Base-by-base conservation (phyloP, 2,113 vertebrate genomes). In the Sylvicapra grimmia region DNA sequence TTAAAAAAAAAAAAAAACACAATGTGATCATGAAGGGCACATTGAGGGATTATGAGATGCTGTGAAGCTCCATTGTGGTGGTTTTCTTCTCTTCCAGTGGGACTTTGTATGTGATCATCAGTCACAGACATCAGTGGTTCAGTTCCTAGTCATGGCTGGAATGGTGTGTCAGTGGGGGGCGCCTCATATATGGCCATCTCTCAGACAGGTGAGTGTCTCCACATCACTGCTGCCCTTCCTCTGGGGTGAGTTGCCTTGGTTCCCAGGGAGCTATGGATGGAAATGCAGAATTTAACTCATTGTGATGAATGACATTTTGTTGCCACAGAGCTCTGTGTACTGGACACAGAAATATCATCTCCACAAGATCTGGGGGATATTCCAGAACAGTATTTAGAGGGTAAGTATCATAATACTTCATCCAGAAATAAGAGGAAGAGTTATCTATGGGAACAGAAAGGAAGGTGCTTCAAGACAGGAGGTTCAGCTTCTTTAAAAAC, bases 131-230 rank as follows among this genome's bases (percentile, higher is more conserved):
- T 40, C 68, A 72, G 68, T 6, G 68, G n/a, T 23, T 36, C 68
- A 72, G 0, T 40, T 10, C n/a, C n/a, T 72, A 40, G n/a, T 72
- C 68, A 72, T 72, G 68, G 19, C 68, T 23, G n/a, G n/a, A 40
- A 11, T 12, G n/a, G n/a, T 72, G 31, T 7, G 16, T 40, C 40
- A 4, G 1, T 6, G 0, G 9, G 8, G 18, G 18, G 4, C n/a
- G 1, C 18, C 9, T 36, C 68, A 36, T 23, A 12, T 12, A 36
- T 40, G 9, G 68, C 68, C 10, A 40, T 12, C 68, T 72, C 10
- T 72, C 68, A 40, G 68, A 72, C n/a, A 72, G n/a, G n/a, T 36
- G 68, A 72, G 21, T 77, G 36, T 77, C 36, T 44, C 36, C 11
- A 27, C 11, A 27, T 77, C 36, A 25, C 23, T 14, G 23, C 72